phyloP scores from a whole-genome alignment of 2,113 vertebrate genomes.

The Malaclemys terrapin region DNA sequence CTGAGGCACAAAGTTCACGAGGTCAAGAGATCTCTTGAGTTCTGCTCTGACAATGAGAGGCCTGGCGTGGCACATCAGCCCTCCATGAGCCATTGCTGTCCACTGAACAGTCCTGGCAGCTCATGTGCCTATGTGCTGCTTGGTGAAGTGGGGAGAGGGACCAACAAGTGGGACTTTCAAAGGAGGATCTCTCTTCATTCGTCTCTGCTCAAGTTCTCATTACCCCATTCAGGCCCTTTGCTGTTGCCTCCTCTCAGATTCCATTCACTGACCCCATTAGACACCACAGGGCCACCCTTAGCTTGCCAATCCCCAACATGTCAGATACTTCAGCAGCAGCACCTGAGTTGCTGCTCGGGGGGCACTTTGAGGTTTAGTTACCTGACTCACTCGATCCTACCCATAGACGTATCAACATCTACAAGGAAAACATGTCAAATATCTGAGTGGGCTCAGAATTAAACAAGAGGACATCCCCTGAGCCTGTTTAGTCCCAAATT shows the following conservation, averaged over 20 bases:
- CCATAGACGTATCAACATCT: not conserved
- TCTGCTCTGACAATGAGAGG: no score
- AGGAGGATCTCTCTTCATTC: not conserved
- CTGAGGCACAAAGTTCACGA: not conserved
- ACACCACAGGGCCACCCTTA: not conserved
- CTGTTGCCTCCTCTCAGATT: not conserved
- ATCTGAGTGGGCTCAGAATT: not conserved
- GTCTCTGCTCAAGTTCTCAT: not conserved
- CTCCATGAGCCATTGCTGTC: not conserved
- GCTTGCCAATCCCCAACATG: not conserved
- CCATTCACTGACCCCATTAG: not conserved
- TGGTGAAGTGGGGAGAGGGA: not conserved
- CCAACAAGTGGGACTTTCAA: not conserved
- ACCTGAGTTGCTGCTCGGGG: not conserved
- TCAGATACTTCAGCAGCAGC: not conserved
- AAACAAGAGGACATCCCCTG: not conserved
- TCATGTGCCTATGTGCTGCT: not conserved
- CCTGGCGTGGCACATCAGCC: not conserved
- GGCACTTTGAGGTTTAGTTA: not conserved
- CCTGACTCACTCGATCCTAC: no score
- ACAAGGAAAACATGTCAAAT: not conserved
- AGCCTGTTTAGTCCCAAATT: not conserved
- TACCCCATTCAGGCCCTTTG: not conserved
- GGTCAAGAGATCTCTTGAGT: no score
- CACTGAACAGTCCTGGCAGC: not conserved